Evolutionary conservation across 2,888 invertebrate genomes (phyloP).

Genomic region (Dryococelus australis): DNA sequence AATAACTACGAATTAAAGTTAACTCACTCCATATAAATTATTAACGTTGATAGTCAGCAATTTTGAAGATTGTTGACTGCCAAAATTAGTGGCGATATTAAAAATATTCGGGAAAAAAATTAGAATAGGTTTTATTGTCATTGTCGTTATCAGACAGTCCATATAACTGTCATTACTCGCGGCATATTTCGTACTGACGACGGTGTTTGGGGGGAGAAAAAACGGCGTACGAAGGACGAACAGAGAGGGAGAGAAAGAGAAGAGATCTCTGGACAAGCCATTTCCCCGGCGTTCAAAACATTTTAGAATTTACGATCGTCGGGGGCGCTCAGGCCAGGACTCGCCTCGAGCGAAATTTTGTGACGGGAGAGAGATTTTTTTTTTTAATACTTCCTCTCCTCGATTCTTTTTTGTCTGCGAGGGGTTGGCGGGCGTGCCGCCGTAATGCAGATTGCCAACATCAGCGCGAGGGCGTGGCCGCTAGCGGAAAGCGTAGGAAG

Average conservation of each 20-base stretch:
- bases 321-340: not conserved
- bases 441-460: conserved; percentile 39
- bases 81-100: too few relatives aligned
- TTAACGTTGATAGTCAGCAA: too few relatives aligned
- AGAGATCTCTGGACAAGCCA: not conserved
- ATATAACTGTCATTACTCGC: too few relatives aligned
- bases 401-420: not conserved
- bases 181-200: too few relatives aligned
- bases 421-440: conserved; percentile 32
- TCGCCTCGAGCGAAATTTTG: not conserved
- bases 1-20: too few relatives aligned
- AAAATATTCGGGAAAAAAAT: too few relatives aligned
- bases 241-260: not conserved
- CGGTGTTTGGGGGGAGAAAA: too few relatives aligned
- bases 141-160: too few relatives aligned
- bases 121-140: too few relatives aligned
- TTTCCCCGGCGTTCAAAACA: conserved; percentile 21
- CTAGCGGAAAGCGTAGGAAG: not conserved
- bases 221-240: not conserved
- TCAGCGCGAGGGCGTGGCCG: conserved; percentile 22
- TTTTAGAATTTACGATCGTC: conserved; percentile 21
- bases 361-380: not conserved
- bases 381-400: not conserved
- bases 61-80: too few relatives aligned
- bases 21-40: too few relatives aligned